These are phyloP conservation scores for Brachionus plicatilis DNA, from an alignment of 1,140 invertebrate species.

Conservation along the genomic window DNA sequence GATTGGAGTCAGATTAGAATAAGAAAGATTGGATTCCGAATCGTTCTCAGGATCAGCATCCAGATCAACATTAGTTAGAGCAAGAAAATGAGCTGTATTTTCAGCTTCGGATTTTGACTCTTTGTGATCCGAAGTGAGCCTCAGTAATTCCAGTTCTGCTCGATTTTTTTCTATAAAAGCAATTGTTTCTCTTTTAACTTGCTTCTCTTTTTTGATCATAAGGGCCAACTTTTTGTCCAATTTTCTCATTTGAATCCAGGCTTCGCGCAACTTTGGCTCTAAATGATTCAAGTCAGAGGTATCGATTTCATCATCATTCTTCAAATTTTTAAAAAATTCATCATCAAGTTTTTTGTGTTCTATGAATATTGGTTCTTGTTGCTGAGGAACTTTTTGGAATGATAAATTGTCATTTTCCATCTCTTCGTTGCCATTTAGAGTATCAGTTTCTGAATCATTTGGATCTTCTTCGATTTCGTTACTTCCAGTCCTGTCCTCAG, in stretches of 20 bases:
- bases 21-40: background rate
- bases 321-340: constrained; percentile 13
- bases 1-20: background rate
- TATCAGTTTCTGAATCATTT: background rate
- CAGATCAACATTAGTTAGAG: background rate
- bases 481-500: background rate
- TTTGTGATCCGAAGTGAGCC: background rate
- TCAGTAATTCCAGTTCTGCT: background rate
- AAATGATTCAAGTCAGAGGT: background rate
- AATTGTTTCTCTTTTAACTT: constrained; percentile 33
- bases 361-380: background rate
- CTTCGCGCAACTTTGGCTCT: constrained; percentile 25
- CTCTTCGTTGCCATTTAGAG: background rate
- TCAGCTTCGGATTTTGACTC: constrained; percentile 20
- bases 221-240: constrained; percentile 2
- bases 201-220: constrained; percentile 1
- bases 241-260: constrained; percentile 37
- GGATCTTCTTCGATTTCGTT: background rate
- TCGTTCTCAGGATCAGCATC: background rate
- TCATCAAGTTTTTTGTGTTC: background rate
- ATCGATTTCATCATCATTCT: background rate
- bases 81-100: constrained; percentile 25
- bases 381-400: background rate
- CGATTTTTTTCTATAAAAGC: constrained; percentile 34
- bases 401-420: background rate